Conservation (phyloP, 2,113 vertebrate genomes). For the Hypanus sabinus region DNA sequence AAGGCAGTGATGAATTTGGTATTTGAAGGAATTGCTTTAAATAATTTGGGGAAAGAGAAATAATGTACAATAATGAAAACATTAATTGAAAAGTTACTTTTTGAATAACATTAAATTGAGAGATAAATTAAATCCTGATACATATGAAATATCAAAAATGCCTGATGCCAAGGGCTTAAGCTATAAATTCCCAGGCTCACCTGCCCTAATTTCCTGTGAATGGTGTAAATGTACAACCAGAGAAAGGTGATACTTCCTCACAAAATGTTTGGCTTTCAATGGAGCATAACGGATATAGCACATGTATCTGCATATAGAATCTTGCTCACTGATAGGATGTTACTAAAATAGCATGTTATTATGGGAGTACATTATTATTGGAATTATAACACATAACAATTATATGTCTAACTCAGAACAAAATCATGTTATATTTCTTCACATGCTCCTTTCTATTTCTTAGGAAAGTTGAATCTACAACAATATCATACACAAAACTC, state of each 20-base stretch:
- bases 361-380: no score
- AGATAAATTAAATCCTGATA: not conserved
- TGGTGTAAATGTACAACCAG: not conserved
- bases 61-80: not conserved
- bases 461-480: not conserved
- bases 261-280: not conserved
- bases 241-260: not conserved
- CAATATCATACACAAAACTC: not conserved
- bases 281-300: not conserved
- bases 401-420: not conserved
- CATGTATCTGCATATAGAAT: not conserved
- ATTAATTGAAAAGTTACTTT: not conserved
- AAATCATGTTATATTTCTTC: not conserved
- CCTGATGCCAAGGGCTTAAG: not conserved
- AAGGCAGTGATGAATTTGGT: not conserved
- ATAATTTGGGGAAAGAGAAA: not conserved
- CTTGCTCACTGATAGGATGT: not conserved
- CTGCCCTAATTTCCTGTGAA: not conserved
- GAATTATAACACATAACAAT: not conserved
- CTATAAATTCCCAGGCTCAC: not conserved
- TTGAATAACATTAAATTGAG: not conserved
- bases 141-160: not conserved
- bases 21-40: not conserved
- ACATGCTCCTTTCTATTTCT: not conserved
- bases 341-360: not conserved